phyloP scores from a whole-genome alignment of 2,113 vertebrate genomes.

The Daubentonia madagascariensis region DNA sequence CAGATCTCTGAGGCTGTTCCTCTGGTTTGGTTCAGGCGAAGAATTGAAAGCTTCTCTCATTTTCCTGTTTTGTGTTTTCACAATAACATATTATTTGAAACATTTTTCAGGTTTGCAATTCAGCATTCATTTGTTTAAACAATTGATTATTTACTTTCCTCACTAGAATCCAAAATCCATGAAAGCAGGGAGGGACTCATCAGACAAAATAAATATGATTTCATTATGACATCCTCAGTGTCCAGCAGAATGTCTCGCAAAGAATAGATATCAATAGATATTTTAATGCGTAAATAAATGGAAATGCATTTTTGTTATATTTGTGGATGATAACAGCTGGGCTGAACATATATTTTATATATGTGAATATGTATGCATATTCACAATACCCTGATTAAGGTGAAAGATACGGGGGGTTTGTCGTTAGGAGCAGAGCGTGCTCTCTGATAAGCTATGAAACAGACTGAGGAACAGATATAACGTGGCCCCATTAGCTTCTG shows the following conservation, averaged over 20 bases:
- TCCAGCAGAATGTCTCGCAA: not conserved
- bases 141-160: not conserved
- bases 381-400: not conserved
- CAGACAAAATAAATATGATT: not conserved
- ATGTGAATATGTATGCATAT: not conserved
- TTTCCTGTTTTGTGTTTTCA: not conserved
- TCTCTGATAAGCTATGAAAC: not conserved
- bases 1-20: not conserved
- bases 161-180: not conserved
- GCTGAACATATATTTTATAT: not conserved
- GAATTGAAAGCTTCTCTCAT: not conserved
- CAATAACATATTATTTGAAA: not conserved
- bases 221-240: not conserved
- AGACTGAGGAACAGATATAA: not conserved
- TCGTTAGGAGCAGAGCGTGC: not conserved
- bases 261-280: not conserved
- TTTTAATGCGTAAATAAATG: not conserved
- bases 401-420: not conserved
- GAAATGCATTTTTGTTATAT: not conserved
- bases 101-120: not conserved
- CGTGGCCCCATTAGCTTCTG: not conserved
- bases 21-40: not conserved
- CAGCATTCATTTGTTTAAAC: not conserved
- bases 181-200: not conserved
- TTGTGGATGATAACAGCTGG: not conserved